phyloP scores from a whole-genome alignment of 2,797 vertebrate genomes.

The Clamator glandarius region DNA sequence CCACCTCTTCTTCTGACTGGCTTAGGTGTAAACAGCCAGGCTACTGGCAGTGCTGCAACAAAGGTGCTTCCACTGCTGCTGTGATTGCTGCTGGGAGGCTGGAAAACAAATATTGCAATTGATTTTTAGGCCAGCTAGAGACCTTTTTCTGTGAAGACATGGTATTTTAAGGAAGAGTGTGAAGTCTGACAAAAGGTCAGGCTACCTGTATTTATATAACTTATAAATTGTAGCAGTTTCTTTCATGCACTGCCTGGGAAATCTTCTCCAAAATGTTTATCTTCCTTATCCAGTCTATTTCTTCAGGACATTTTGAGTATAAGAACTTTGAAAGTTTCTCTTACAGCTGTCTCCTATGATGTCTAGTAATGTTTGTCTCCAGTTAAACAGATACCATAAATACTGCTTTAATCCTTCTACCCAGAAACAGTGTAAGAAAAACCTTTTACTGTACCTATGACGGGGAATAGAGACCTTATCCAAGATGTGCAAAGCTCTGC shows the following conservation, averaged over 20 bases:
- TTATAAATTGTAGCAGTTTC: neutral
- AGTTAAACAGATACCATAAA: neutral
- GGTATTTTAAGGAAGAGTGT: neutral
- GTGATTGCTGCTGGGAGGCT: neutral
- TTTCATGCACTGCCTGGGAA: neutral
- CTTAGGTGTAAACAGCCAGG: neutral
- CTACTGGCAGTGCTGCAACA: neutral
- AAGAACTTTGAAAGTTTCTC: neutral
- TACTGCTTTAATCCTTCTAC: neutral
- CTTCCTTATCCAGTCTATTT: neutral
- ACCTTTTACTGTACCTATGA: neutral
- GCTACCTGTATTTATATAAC: neutral
- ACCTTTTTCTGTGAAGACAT: neutral
- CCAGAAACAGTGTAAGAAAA: neutral
- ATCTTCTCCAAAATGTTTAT: neutral
- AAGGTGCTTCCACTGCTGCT: neutral
- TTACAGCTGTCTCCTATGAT: neutral
- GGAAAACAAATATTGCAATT: neutral
- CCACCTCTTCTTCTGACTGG: neutral
- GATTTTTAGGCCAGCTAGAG: neutral
- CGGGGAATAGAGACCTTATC: neutral
- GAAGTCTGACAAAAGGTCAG: neutral
- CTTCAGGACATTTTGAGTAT: neutral
- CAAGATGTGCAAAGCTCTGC: neutral
- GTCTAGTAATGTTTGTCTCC: neutral